phyloP scores from a whole-genome alignment of 1,140 invertebrate genomes.

The Danaus melanippus region DNA sequence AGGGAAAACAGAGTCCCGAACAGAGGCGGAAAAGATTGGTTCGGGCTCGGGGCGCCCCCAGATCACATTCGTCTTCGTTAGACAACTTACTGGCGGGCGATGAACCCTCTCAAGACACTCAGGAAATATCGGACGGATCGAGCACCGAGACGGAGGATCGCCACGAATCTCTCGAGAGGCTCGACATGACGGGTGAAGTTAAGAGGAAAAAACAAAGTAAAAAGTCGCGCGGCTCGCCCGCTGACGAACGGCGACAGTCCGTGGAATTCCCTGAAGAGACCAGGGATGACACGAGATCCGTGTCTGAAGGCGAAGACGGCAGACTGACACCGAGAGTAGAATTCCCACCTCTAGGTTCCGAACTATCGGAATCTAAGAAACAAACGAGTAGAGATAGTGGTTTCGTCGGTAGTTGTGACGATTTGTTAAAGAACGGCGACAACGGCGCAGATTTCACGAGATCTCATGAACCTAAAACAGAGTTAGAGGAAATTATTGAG shows the following conservation, averaged over 20 bases:
- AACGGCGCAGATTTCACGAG: constrained; percentile 67
- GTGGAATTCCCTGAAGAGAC: constrained; percentile 63
- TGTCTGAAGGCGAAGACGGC: constrained; percentile 75
- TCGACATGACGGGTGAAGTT: constrained; percentile 84
- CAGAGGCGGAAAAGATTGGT: constrained; percentile 85
- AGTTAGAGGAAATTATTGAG: constrained; percentile 74
- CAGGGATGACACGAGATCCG: constrained; percentile 75
- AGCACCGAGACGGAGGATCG: constrained; percentile 84
- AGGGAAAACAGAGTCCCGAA: constrained; percentile 88
- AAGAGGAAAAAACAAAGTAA: constrained; percentile 85
- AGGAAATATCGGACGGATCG: constrained; percentile 78
- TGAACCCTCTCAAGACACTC: constrained; percentile 69
- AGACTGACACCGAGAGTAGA: constrained; percentile 77
- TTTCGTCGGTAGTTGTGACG: constrained; percentile 90
- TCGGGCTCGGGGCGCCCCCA: constrained; percentile 82
- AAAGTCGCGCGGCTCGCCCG: constrained; percentile 74
- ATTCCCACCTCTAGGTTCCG: constrained; percentile 67
- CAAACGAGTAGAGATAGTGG: constrained; percentile 89
- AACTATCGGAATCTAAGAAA: constrained; percentile 74
- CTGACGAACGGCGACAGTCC: constrained; percentile 68
- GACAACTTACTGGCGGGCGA: constrained; percentile 80
- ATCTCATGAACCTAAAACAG: constrained; percentile 70
- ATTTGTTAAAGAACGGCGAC: constrained; percentile 80
- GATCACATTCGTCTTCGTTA: constrained; percentile 84
- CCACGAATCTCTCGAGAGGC: constrained; percentile 80